Evolutionary conservation across 2,888 invertebrate genomes (phyloP).

Genomic region (Caenorhabditis parvicauda): DNA sequence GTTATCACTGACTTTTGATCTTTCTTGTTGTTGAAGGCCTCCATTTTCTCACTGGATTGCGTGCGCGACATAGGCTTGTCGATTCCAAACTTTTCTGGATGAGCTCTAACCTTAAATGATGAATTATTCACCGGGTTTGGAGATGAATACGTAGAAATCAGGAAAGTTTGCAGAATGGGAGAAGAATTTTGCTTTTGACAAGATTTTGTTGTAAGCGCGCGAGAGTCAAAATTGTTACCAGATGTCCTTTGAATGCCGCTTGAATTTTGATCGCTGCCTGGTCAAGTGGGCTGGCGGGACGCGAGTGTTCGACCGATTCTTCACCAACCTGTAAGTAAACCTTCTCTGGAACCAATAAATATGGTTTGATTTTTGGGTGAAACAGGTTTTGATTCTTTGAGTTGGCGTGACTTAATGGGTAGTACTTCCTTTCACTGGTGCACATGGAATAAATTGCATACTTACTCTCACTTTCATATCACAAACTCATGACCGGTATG

Average conservation of each 20-base stretch:
- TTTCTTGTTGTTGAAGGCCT: constrained; percentile 50
- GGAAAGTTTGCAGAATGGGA: not conserved
- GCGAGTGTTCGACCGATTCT: constrained; percentile 1
- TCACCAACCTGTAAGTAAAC: constrained; percentile 7
- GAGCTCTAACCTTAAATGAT: constrained; percentile 64
- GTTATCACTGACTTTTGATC: constrained; percentile 49
- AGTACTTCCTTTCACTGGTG: too few species aligned
- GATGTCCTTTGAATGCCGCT: constrained; percentile 84
- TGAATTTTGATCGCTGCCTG: constrained; percentile 80
- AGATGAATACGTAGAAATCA: not conserved
- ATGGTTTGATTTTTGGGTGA: too few species aligned
- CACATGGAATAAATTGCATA: too few species aligned
- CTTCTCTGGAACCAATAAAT: too few species aligned
- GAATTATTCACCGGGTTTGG: not conserved
- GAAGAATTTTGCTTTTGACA: not conserved
- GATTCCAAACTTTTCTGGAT: constrained; percentile 76
- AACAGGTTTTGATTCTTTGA: too few species aligned
- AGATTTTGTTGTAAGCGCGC: not conserved
- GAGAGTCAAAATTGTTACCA: constrained; percentile 69
- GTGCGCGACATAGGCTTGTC: constrained; percentile 69
- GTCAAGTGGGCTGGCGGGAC: constrained; percentile 59
- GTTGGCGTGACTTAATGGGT: too few species aligned
- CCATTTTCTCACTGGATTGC: constrained; percentile 52
- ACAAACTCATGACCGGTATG: too few species aligned
- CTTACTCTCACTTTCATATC: too few species aligned